Evolutionary conservation across 23 tunicate genomes (phyloP).

Genomic region (Phallusia fumigata): DNA sequence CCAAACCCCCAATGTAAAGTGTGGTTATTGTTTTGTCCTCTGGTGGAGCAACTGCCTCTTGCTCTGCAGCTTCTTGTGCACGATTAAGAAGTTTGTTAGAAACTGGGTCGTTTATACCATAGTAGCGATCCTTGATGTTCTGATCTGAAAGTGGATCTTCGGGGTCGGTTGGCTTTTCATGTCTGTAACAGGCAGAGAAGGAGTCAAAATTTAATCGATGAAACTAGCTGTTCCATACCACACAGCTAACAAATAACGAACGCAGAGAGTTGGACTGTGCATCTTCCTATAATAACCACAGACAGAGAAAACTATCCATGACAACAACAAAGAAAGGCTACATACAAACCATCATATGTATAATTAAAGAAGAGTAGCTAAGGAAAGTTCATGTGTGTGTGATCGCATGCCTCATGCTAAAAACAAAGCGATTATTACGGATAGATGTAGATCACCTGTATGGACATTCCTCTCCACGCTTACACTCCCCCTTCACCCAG

Average conservation of each 20-base stretch:
- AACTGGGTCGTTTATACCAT: constrained; percentile 98
- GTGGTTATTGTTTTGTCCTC: constrained; percentile 97
- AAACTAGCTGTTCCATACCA: too few relatives aligned
- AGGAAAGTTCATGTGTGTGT: too few relatives aligned
- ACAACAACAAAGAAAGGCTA: too few relatives aligned
- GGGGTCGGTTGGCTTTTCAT: constrained; percentile 99
- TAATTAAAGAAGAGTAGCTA: too few relatives aligned
- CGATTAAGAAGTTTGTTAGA: constrained; percentile 85
- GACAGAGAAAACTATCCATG: too few relatives aligned
- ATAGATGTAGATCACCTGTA: constrained; percentile 45
- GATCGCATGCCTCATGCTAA: too few relatives aligned
- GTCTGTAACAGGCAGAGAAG: constrained; percentile 30
- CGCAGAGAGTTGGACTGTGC: too few relatives aligned
- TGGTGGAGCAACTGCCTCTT: constrained; percentile 72
- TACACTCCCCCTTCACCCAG: constrained; percentile 99
- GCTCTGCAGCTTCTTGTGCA: constrained; percentile 55
- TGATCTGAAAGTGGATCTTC: constrained; percentile 99
- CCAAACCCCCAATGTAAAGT: constrained; percentile 88
- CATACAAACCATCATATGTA: too few relatives aligned
- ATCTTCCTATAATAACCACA: too few relatives aligned
- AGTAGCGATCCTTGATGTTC: constrained; percentile 98
- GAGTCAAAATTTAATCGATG: background rate
- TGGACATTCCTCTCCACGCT: constrained; percentile 99
- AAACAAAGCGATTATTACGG: too few relatives aligned
- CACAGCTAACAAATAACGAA: too few relatives aligned